Evolutionary conservation across 2,888 invertebrate species (phyloP), one percentile per base, ranked within the genome.

Genomic region (Pherbina coryleti): DNA sequence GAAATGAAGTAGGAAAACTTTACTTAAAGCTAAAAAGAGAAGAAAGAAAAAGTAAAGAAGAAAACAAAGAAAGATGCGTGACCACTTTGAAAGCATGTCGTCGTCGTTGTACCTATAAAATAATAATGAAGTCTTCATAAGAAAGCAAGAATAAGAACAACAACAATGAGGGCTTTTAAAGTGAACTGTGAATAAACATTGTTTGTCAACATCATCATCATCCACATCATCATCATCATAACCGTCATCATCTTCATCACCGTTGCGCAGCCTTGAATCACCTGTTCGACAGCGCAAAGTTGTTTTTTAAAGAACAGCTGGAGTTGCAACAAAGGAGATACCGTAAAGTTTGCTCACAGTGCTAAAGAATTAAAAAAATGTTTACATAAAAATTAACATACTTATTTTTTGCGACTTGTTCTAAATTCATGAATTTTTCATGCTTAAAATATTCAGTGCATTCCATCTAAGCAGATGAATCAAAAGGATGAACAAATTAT

Each of bases 31-130:
- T 67, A 60, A 74, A 69, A 74, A 73, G 57, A 77, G 60, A 70
- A 77, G 73, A 69, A 77, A 75, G 73, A 25, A 69, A 69, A 76
- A 44, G 57, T 31, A 31, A 31, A 70, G 25, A 14, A 57, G 55
- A 62, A 64, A 22, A 67, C 37, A 37, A 19, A 44, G 75, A 77
- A 76, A 74, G 69, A 70, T 78, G 78, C 66, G 49, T 75, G 78
- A 73, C 70, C 31, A 64, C 66, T 49, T 76, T 76, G 62, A 78
- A 51, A 64, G 57, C 49, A 37, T n/a, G 11, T 22, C 51, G 44
- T 17, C 19, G 44, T 22, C 51, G 44, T 17, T 14, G 44, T 44
- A 72, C 62, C 34, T 51, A 72, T 57, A 72, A 72, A 57, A 72
- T 34, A 72, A 31, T 60, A 60, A 22, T 17, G 34, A 71, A 71